Conservation (phyloP, 1,140 invertebrate genomes). For the Nephotettix cincticeps region DNA sequence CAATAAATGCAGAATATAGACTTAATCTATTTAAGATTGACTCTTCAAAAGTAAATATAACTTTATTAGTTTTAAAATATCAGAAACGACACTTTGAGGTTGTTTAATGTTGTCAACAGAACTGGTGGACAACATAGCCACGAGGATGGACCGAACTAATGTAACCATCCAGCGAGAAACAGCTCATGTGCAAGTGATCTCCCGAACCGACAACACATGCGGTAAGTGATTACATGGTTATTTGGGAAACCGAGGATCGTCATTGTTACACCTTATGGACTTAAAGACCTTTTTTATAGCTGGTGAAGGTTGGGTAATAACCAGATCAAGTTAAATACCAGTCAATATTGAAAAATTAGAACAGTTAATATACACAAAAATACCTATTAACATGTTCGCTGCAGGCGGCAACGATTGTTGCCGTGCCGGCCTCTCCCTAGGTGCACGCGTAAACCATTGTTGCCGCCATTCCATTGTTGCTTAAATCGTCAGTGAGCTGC, state of each 20-base stretch:
- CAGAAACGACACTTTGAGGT: too few relatives aligned
- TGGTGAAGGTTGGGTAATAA: background rate
- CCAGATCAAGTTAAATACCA: background rate
- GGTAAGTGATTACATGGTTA: slow-evolving; percentile 47
- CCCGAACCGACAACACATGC: slow-evolving; percentile 68
- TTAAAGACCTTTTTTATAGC: background rate
- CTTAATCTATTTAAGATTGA: too few relatives aligned
- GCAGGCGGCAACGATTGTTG: too few relatives aligned
- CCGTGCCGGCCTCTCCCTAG: too few relatives aligned
- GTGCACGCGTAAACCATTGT: too few relatives aligned
- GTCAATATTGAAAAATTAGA: background rate
- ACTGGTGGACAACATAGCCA: slow-evolving; percentile 75
- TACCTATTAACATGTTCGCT: too few relatives aligned
- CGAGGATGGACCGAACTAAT: slow-evolving; percentile 70
- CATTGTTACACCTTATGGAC: background rate
- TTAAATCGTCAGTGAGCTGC: too few relatives aligned
- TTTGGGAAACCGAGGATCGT: background rate
- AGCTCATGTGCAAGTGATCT: slow-evolving; percentile 61
- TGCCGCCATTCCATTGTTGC: background rate
- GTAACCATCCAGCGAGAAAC: slow-evolving; percentile 66
- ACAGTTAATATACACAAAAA: background rate
- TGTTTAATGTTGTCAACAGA: too few relatives aligned
- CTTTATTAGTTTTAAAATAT: too few relatives aligned
- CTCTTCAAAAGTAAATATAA: too few relatives aligned
- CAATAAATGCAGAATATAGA: too few relatives aligned